Percentiles rank a stretch among this genome's conserved stretches.
These are phyloP conservation scores for Glaucomys volans DNA, from an alignment of 2,113 vertebrate genomes.

Conservation along the genomic window DNA sequence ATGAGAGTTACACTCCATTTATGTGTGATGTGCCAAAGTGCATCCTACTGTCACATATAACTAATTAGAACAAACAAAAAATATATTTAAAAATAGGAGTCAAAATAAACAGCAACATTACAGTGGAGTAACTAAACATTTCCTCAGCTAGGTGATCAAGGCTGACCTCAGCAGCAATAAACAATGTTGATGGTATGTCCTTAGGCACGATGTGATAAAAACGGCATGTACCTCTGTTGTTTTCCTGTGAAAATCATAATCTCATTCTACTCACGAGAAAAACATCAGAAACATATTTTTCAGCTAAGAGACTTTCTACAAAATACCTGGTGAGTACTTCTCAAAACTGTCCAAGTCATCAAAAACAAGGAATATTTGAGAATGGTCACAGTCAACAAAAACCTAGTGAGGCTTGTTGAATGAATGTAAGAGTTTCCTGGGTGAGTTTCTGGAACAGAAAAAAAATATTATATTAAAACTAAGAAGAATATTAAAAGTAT, in stretches of 20 bases:
- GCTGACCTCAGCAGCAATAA: not conserved
- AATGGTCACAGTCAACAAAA: not conserved
- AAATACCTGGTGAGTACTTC: not conserved
- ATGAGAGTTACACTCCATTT: too few relatives aligned
- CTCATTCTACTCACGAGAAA: not conserved
- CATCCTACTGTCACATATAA: too few relatives aligned
- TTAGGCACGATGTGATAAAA: not conserved
- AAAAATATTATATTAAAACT: not conserved
- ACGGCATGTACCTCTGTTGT: not conserved
- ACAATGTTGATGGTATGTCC: not conserved
- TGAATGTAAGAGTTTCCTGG: not conserved
- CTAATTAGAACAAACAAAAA: too few relatives aligned
- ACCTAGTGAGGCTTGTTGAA: not conserved
- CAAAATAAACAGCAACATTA: not conserved
- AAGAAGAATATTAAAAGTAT: not conserved
- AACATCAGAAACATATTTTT: not conserved
- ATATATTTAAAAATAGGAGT: not conserved
- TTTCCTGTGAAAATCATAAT: not conserved
- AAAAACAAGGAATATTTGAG: not conserved
- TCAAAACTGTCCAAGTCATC: conserved; percentile 19
- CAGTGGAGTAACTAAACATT: not conserved
- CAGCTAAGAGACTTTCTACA: not conserved
- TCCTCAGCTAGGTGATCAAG: not conserved
- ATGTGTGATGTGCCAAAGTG: too few relatives aligned
- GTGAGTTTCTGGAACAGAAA: not conserved